Evolutionary conservation across 2,888 invertebrate genomes (phyloP).

Genomic region (Thecophora atra): DNA sequence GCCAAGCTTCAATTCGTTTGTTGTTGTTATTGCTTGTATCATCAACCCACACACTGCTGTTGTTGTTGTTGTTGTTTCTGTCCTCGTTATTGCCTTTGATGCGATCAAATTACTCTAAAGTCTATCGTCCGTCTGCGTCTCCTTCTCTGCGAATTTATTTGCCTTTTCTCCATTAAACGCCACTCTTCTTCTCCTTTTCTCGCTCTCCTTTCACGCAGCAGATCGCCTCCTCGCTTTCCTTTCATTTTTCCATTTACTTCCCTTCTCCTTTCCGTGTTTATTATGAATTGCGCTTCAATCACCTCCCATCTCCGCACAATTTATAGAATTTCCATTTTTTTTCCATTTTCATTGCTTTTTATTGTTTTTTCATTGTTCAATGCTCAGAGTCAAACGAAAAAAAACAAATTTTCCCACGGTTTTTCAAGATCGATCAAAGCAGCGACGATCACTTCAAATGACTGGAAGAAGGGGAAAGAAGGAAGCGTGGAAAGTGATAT

Average conservation of each 20-base stretch:
- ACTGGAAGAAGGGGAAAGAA: not conserved
- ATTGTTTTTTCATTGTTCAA: not conserved
- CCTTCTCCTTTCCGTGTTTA: not conserved
- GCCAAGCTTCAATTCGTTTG: conserved; percentile 31
- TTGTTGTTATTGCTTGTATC: conserved; percentile 29
- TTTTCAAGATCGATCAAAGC: conserved; percentile 41
- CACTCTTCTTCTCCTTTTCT: too few species aligned
- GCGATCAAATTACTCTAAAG: conserved; percentile 19
- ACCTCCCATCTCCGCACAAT: not conserved
- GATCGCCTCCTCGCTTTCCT: not conserved
- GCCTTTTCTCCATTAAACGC: too few species aligned
- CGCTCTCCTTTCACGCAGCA: too few species aligned
- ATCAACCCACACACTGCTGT: conserved; percentile 49
- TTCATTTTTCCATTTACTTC: not conserved
- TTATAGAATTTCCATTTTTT: not conserved
- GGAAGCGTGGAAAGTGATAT: too few species aligned
- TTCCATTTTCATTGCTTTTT: conserved; percentile 12
- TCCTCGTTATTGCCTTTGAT: conserved; percentile 24
- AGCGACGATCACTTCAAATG: not conserved
- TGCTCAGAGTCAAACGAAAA: conserved; percentile 9
- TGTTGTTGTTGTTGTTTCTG: conserved; percentile 40
- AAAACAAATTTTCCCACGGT: conserved; percentile 44
- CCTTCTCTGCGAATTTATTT: not conserved
- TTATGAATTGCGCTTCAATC: too few species aligned
- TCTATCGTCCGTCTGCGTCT: conserved; percentile 1